phyloP scores from a whole-genome alignment of 2,888 invertebrate genomes.

The Heliconius cydno region DNA sequence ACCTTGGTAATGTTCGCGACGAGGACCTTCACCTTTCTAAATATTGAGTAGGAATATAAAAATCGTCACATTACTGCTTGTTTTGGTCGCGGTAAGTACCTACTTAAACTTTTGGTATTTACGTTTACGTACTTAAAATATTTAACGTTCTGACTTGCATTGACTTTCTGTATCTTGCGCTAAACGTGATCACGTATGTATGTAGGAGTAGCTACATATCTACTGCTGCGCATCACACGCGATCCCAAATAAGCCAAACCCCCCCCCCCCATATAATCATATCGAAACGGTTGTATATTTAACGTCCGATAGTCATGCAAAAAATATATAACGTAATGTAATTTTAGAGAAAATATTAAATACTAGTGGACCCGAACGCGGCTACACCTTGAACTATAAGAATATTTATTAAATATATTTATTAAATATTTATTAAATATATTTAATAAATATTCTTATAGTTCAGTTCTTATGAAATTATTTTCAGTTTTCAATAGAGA shows the following conservation, averaged over 20 bases:
- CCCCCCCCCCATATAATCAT: not conserved
- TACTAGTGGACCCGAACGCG: no score
- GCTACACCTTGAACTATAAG: no score
- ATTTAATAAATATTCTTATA: no score
- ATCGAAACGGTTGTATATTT: slow-evolving; percentile 9
- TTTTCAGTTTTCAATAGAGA: no score
- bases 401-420: no score
- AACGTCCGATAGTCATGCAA: not conserved
- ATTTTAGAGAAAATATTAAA: not conserved
- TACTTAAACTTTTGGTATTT: not conserved
- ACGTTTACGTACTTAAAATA: not conserved
- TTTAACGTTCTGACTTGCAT: not conserved
- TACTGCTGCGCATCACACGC: slow-evolving; percentile 20
- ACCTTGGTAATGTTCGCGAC: not conserved
- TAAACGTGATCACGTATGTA: not conserved
- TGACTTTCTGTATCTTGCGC: not conserved
- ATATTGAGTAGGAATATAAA: not conserved
- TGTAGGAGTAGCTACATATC: not conserved
- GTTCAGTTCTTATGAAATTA: no score
- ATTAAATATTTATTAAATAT: no score
- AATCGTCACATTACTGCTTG: not conserved
- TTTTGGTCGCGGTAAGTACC: not conserved
- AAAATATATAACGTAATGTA: not conserved
- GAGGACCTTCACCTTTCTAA: not conserved
- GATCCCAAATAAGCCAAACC: slow-evolving; percentile 12